Conservation (phyloP, 2,797 vertebrate species). For the Centroberyx gerrardi region DNA sequence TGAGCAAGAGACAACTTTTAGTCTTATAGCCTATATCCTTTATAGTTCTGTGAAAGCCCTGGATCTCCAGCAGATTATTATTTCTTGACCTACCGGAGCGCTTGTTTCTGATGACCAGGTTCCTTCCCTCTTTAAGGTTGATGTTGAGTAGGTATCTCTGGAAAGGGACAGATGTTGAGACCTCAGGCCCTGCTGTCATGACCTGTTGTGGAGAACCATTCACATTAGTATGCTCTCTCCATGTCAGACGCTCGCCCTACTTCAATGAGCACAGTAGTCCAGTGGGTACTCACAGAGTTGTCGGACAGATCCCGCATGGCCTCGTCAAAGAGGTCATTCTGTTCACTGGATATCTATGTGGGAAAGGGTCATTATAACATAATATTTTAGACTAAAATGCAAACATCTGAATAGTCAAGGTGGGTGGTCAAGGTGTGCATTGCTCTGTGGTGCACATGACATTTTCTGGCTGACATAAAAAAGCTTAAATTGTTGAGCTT, state of each 20-base stretch:
- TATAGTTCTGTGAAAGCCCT: not conserved
- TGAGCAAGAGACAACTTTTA: not conserved
- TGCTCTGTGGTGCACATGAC: not conserved
- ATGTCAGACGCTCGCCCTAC: not conserved
- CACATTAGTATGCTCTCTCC: constrained; percentile 17
- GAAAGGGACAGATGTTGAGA: constrained; percentile 64
- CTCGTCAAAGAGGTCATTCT: constrained; percentile 60
- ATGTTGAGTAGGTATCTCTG: constrained; percentile 92
- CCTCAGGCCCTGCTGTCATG: constrained; percentile 68
- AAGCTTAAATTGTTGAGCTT: not conserved
- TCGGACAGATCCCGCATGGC: constrained; percentile 42
- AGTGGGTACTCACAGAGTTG: constrained; percentile 65
- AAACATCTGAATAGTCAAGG: not conserved
- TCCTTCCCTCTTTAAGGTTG: constrained; percentile 91
- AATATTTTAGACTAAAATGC: constrained; percentile 10
- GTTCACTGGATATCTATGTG: constrained; percentile 63
- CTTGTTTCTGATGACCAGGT: constrained; percentile 91
- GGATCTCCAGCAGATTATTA: not conserved
- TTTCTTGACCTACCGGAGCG: constrained; percentile 89
- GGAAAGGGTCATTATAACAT: not conserved
- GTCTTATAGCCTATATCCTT: not conserved
- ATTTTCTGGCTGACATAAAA: not conserved
- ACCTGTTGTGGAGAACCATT: constrained; percentile 51
- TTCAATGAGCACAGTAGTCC: constrained; percentile 5
- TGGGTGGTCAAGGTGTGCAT: not conserved